Evolutionary conservation across 2,113 vertebrate species (phyloP).

Genomic region (Dipodomys ordii): DNA sequence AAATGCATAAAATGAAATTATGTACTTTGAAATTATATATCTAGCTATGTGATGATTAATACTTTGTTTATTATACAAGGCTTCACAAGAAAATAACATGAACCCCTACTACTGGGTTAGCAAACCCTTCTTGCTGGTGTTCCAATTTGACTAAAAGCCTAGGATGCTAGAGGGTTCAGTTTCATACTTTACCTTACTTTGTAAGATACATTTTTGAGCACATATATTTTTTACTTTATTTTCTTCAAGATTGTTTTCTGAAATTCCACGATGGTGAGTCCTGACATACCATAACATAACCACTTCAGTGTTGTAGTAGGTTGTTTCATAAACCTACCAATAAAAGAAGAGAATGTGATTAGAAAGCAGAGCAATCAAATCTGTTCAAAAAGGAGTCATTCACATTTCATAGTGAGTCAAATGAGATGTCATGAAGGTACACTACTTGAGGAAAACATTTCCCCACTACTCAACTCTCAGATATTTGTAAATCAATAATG

Average conservation of each 20-base stretch:
- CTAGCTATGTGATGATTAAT: background rate
- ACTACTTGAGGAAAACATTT: background rate
- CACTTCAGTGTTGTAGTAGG: background rate
- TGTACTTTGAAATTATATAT: background rate
- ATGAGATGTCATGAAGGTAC: background rate
- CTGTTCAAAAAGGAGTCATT: background rate
- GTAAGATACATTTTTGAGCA: background rate
- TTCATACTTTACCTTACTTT: slow-evolving; percentile 10
- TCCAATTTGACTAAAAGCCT: slow-evolving; percentile 44
- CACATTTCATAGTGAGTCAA: background rate
- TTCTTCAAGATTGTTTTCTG: background rate
- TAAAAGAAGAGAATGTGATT: background rate
- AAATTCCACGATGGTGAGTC: background rate
- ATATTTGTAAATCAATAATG: background rate
- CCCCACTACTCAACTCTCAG: background rate
- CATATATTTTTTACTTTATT: background rate
- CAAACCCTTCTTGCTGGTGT: slow-evolving; percentile 4
- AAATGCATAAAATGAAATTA: slow-evolving; percentile 49
- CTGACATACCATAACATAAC: background rate
- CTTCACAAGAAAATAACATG: slow-evolving; percentile 45
- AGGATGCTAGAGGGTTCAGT: slow-evolving; percentile 10
- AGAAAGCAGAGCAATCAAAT: background rate
- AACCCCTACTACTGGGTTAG: background rate
- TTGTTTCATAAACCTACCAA: background rate
- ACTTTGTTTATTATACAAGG: background rate